Base-by-base conservation (phyloP, 2,797 vertebrate genomes). In the Cirrhinus mrigala region DNA sequence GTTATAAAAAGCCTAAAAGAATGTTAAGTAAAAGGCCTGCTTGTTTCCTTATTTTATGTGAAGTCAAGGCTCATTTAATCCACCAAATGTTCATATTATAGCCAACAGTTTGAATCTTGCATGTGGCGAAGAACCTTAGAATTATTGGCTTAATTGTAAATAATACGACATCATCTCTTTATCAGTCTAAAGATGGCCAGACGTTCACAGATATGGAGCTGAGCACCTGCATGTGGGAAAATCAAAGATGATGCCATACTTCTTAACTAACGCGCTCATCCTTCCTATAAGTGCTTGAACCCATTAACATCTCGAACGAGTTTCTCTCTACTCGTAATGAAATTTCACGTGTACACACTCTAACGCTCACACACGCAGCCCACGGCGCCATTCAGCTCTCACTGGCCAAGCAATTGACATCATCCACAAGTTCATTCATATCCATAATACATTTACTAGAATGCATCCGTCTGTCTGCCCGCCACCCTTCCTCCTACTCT, bases 281-380 rank as follows among this genome's bases (percentile, higher is more conserved):
- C 46, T 54, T 44, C 33, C 50, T 52, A 44, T 22, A 76, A 84
- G 82, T 84, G 82, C 60, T 15, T 27, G 20, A 68, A 77, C 37
- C 62, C 33, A 77, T 84, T 84, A 84, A 64, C 44, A 69, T 75
- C 44, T 40, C 48, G 75, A 82, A 37, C 24, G 52, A 18, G 62
- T 33, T 73, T 60, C 58, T 64, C 75, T 85, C 76, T 22, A n/a
- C 22, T 0, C 27, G 29, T 81, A 84, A 87, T 69, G 44, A 44
- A 27, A 87, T 87, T 86, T 83, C 68, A 71, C 37, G 79, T 9
- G 5, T 54, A 87, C 66, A 71, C 62, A 83, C 74, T 54, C 24
- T 33, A 18, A 83, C 20, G 14, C 37, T 81, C 64, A 60, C 27
- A 74, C 18, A 70, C 69, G n/a, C 82, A 82, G 15, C 54, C 66